These are phyloP conservation scores for Platysteira castanea DNA, from an alignment of 2,113 vertebrate genomes.

Conservation along the genomic window DNA sequence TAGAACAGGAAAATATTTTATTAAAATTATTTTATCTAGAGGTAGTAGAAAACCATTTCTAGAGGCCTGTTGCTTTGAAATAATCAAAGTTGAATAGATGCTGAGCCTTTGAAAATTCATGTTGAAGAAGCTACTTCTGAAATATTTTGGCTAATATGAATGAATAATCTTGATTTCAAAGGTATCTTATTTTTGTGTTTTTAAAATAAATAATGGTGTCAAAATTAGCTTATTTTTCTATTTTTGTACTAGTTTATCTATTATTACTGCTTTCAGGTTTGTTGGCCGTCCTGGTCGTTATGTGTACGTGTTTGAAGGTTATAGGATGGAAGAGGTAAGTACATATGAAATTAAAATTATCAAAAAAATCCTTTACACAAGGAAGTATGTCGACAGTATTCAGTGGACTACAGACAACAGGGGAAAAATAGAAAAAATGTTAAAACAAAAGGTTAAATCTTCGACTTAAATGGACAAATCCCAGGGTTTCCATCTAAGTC, in stretches of 20 bases:
- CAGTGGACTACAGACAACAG: neutral
- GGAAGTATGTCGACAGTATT: neutral
- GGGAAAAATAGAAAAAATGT: neutral
- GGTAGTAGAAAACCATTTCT: neutral
- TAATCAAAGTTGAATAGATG: neutral
- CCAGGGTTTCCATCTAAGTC: neutral
- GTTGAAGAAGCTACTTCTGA: neutral
- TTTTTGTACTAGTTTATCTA: neutral
- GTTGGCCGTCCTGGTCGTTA: slow-evolving; percentile 90
- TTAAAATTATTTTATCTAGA: neutral
- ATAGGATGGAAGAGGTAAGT: slow-evolving; percentile 93
- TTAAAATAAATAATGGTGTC: neutral
- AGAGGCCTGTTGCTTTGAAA: neutral
- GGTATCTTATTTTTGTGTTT: neutral
- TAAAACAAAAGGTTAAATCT: neutral
- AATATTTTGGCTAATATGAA: neutral
- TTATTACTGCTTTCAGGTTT: slow-evolving; percentile 77
- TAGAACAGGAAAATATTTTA: neutral
- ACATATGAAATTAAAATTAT: neutral
- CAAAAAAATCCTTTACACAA: neutral
- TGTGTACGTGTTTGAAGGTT: slow-evolving; percentile 88
- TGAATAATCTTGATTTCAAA: neutral
- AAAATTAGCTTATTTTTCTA: neutral
- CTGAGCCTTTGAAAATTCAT: neutral
- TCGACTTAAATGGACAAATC: neutral